Evolutionary conservation across 2,113 vertebrate genomes (phyloP), one percentile per base, ranked within the genome.

Genomic region (Bothrops jararaca): DNA sequence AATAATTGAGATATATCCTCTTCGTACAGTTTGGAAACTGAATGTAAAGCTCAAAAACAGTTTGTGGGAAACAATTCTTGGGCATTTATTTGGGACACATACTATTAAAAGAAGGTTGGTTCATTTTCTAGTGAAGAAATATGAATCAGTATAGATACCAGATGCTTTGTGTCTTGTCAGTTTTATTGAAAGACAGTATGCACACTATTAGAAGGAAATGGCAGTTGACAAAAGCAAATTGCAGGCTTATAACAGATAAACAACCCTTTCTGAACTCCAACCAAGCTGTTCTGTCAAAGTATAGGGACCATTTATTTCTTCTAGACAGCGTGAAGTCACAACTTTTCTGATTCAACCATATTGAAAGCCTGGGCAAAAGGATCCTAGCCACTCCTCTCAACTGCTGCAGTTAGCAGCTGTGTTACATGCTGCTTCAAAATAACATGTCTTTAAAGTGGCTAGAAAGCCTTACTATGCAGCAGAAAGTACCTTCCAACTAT

Each of bases 71-170:
- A 92, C 60, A 95, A 91, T 94, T 93, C 64, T 58, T 90, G 48
- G 22, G 8, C 29, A 64, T 24, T 85, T 50, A 89, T 86, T 86
- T 93, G 80, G n/a, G 64, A 89, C n/a, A 20, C n/a, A 90, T 24
- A 29, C 86, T 93, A 90, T 93, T 93, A 80, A 90, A 64, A 93
- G 88, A 93, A 56, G 4, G 7, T 94, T 29, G 57, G 42, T 39
- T 95, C 93, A 53, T 94, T 94, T 95, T 96, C 92, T 95, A 95
- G 86, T 90, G 87, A 86, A 92, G 50, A 93, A 54, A 92, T 94
- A 88, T 94, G 0, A 95, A 93, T 91, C 52, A 86, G 29, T 91
- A 89, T 56, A 60, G 86, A 89, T 93, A 42, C 90, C 60, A 87
- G 29, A 92, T 91, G 54, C 60, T 94, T 4, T 90, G 89, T 86